Conservation (phyloP, 2,113 vertebrate species). For the Clarias batrachus region DNA sequence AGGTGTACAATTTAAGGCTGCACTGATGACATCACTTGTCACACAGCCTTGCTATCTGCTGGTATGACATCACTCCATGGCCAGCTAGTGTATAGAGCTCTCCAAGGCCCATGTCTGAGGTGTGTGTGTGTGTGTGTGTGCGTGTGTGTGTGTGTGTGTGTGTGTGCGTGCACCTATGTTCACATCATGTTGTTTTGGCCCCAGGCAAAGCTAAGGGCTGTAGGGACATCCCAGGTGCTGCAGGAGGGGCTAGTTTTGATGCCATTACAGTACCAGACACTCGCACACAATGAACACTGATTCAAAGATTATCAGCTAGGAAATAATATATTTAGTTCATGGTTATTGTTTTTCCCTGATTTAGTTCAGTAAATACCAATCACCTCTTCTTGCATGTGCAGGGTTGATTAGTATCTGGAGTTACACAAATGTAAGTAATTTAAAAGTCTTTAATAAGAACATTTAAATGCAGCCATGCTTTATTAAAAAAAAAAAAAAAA, state of each 20-base stretch:
- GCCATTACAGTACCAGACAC: constrained; percentile 49
- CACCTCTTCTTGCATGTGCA: background rate
- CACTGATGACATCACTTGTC: constrained; percentile 51
- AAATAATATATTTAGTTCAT: background rate
- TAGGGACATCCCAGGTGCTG: constrained; percentile 50
- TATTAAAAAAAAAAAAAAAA: background rate
- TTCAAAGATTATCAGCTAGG: constrained; percentile 8
- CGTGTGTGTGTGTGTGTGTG: constrained; percentile 25
- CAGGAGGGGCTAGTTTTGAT: constrained; percentile 56
- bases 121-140: constrained; percentile 22
- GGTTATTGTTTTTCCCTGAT: background rate
- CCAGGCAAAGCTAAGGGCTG: constrained; percentile 58
- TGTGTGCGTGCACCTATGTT: constrained; percentile 19
- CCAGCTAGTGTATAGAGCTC: constrained; percentile 27
- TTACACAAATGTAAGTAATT: background rate
- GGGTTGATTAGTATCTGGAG: background rate
- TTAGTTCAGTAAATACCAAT: background rate
- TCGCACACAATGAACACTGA: constrained; percentile 36
- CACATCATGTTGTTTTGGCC: constrained; percentile 58
- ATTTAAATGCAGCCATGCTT: background rate
- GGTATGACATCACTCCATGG: constrained; percentile 46
- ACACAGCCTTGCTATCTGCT: constrained; percentile 31
- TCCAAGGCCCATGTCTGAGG: background rate
- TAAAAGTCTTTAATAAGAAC: background rate
- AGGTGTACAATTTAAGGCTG: constrained; percentile 7